Base-by-base conservation (phyloP, 2,888 invertebrate genomes). In the Pyrochroa serraticornis region DNA sequence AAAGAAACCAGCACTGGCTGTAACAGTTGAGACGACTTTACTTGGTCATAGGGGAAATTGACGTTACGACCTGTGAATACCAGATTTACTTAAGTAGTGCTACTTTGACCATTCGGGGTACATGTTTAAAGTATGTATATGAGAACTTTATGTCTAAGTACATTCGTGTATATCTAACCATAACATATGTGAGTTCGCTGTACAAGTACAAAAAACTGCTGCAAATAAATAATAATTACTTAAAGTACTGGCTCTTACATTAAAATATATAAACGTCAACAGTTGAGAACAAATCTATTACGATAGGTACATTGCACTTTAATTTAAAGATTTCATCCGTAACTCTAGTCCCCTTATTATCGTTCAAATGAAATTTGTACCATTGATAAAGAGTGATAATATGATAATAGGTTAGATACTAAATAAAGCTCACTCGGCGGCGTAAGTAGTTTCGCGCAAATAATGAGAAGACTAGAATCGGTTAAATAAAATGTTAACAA, bases 261-360 rank as follows among this genome's bases (percentile, higher is more conserved):
- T 78, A 78, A 78, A 78, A 78, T 77, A 78, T 79, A 77, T 75
- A 78, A 78, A 79, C 77, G 75, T 77, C 77, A 79, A 79, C 79
- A 79, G 77, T 76, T 72, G 70, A 75, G 72, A 77, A 76, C 72
- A 75, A 75, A 74, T 69, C 69, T 63, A 69, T 62, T 62, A 60
- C 53, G 66, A 51, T 59, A 68, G 66, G 65, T 73, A 75, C 75
- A 77, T 76, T 76, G 76, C 76, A 76, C 76, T 71, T 67, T 42
- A 42, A 60, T 55, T 54, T 59, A 54, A 58, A 53, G 60, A 61
- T 62, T 64, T 49, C 34, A 34, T 37, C 41, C 6, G 10, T 33
- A 59, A 43, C 47, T 64, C 67, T 67, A 65, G 66, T 64, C 68
- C 58, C 58, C 65, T 53, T 39, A 64, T 62, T 60, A 63, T 55